Conservation (phyloP, 2,113 vertebrate genomes). For the Nannospalax galili region DNA sequence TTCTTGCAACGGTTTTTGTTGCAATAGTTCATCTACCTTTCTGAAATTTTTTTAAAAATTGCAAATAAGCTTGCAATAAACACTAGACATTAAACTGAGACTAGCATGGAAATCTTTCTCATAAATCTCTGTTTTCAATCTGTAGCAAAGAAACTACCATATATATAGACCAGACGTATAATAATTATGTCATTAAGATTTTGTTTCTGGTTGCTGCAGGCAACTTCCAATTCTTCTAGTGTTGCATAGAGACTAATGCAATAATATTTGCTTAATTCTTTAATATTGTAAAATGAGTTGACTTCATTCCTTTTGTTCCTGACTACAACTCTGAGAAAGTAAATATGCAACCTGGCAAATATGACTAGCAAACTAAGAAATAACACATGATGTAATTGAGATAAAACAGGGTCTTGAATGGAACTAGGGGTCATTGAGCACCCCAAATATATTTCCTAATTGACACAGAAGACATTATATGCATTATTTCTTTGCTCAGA, state of each 20-base stretch:
- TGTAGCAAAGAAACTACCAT: background rate
- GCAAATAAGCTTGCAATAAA: background rate
- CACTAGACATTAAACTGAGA: background rate
- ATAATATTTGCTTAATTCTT: constrained; percentile 38
- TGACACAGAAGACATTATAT: background rate
- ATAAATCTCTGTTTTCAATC: constrained; percentile 12
- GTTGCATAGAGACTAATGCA: background rate
- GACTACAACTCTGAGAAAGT: constrained; percentile 13
- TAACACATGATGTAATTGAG: background rate
- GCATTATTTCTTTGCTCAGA: background rate
- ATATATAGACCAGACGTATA: background rate
- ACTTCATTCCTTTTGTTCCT: constrained; percentile 28
- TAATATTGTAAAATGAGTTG: background rate
- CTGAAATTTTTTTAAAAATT: background rate
- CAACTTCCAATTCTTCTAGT: background rate
- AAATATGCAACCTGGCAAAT: constrained; percentile 6
- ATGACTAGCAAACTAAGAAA: constrained; percentile 10
- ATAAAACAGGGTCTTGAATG: background rate
- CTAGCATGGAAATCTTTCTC: background rate
- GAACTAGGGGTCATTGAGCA: background rate
- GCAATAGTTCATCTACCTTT: background rate
- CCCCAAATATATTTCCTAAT: background rate
- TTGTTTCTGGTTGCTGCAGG: constrained; percentile 5
- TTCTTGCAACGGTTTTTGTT: background rate
- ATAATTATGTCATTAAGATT: constrained; percentile 13